Percentiles rank a stretch among this genome's conserved stretches.
phyloP scores from a whole-genome alignment of 2,797 vertebrate genomes.

The Hirundo rustica region DNA sequence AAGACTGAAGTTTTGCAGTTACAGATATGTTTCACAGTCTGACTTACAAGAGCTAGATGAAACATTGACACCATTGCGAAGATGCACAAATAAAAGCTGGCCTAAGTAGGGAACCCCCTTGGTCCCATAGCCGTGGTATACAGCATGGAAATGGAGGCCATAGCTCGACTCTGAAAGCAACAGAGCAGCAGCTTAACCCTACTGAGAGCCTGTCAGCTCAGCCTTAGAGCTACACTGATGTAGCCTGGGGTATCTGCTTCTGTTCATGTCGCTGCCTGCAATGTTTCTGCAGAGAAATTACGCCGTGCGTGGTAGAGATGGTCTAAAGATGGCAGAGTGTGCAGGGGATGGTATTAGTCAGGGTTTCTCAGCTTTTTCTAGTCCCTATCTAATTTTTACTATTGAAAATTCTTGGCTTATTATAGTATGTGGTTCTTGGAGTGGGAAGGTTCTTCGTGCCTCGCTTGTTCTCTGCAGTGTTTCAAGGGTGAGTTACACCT shows the following conservation, averaged over 20 bases:
- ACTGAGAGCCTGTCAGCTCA: background rate
- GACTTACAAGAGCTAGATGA: background rate
- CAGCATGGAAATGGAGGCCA: background rate
- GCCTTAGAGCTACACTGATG: background rate
- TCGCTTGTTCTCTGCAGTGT: background rate
- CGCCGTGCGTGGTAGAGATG: background rate
- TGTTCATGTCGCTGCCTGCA: background rate
- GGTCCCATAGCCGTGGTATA: accelerated
- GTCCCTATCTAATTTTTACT: background rate
- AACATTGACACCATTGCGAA: background rate
- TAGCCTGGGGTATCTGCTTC: background rate
- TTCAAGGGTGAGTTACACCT: background rate
- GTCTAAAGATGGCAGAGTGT: background rate
- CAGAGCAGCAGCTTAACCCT: background rate
- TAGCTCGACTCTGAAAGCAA: background rate
- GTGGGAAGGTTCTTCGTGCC: background rate
- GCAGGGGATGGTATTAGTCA: background rate
- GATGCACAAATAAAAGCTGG: background rate
- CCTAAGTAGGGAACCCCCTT: background rate
- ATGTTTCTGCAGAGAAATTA: background rate
- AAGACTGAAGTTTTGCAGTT: background rate
- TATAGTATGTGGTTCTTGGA: background rate
- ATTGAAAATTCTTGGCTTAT: background rate
- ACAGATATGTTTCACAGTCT: background rate
- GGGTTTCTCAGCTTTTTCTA: background rate